Base-by-base conservation (phyloP, 37 sponge, comb jelly and placozoan genomes). In the Hormiphora californensis region DNA sequence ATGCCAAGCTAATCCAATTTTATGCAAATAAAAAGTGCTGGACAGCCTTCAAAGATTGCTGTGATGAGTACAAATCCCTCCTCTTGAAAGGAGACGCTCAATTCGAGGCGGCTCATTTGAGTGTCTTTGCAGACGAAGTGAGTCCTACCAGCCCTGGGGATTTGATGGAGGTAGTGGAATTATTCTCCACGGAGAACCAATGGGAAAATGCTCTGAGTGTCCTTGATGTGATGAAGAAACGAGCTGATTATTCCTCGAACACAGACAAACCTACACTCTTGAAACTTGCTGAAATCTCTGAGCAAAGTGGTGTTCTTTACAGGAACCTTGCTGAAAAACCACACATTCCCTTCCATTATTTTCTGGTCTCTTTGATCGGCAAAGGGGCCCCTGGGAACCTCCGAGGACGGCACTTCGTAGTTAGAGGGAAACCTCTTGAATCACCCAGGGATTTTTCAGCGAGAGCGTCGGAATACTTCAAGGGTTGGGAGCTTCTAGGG, bases 301-400 rank as follows among this genome's bases (percentile, higher is more conserved):
- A 28, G 19, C 7, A 41, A 36, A 43, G 44, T 40, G 38, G 36
- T 32, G 41, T 19, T 43, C 44, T 73, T 8, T 73, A 73, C 35
- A 33, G 36, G 1, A 73, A 73, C 81, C 81, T 73, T 9, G 81
- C 81, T 9, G 81, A 73, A 40, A 73, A 73, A 41, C 81, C 81
- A 1, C 35, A 4, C 44, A 73, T 73, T 2, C 81, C 41, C 4
- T 73, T 73, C 46, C 81, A 73, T 36, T 73, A 40, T 36, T 73
- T 73, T 28, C 25, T 73, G 23, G 81, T 73, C 3, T 43, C 46
- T 1, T 73, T 73, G 17, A 43, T 43, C 43, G 81, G 81, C 9
- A 73, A 41, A 11, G 81, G 43, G 8, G 46, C 43, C 3, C 2
- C 12, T 2, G 4, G 15, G 23, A 43, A 43, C 19, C 43, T 73